Evolutionary conservation across 2,888 invertebrate species (phyloP).

Genomic region (Axea sp.): DNA sequence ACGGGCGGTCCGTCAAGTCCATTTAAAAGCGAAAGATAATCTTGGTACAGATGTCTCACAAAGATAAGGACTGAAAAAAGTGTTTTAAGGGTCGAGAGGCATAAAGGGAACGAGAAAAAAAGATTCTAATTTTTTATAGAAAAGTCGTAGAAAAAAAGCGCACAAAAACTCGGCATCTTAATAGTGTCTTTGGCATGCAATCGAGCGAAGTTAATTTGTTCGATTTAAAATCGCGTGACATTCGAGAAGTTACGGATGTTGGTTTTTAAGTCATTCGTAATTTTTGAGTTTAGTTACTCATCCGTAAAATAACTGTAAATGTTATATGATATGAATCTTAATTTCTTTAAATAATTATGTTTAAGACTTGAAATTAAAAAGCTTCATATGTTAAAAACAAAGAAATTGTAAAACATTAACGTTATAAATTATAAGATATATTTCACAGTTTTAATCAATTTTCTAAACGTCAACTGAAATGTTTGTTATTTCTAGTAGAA

Average conservation of each 20-base stretch:
- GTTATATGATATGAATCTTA: too few relatives aligned
- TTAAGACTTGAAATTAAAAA: too few relatives aligned
- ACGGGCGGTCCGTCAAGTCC: constrained; percentile 35
- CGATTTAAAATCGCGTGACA: constrained; percentile 4
- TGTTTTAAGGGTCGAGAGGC: constrained; percentile 10
- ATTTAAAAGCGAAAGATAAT: constrained; percentile 34
- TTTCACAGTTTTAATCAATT: too few relatives aligned
- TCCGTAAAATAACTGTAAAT: neutral
- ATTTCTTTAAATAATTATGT: too few relatives aligned
- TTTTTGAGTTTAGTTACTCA: neutral
- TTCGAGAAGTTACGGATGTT: neutral
- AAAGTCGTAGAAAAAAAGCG: constrained; percentile 19
- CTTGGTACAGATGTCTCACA: constrained; percentile 18
- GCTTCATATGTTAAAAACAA: too few relatives aligned
- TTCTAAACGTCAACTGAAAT: too few relatives aligned
- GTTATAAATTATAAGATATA: too few relatives aligned
- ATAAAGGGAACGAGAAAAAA: constrained; percentile 14
- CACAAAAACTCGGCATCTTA: constrained; percentile 32
- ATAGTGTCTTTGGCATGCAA: constrained; percentile 23
- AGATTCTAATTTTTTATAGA: constrained; percentile 21
- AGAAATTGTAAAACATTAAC: too few relatives aligned
- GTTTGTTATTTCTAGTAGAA: too few relatives aligned
- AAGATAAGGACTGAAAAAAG: constrained; percentile 31
- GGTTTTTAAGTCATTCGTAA: constrained; percentile 11
- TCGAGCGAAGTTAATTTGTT: constrained; percentile 18